Conservation (phyloP, 1,140 invertebrate species). For the Musca vetustissima region DNA sequence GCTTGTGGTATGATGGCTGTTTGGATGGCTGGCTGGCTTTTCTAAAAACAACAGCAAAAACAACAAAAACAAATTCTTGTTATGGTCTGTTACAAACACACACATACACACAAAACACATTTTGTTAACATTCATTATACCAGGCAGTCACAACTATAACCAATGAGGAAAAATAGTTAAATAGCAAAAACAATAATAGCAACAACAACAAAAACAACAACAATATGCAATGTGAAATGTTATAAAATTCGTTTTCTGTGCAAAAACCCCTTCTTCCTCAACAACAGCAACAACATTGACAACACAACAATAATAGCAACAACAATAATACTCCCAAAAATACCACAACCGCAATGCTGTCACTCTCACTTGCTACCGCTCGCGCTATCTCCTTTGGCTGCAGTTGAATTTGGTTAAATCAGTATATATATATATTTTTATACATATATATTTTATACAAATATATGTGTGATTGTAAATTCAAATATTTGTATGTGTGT, state of each 20-base stretch:
- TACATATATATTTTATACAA: too few relatives aligned
- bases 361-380: conserved; percentile 26
- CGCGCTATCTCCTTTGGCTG: not conserved
- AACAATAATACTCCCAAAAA: conserved; percentile 8
- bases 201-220: not conserved
- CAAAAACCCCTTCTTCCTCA: conserved; percentile 11
- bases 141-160: not conserved
- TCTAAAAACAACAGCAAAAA: too few relatives aligned
- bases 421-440: too few relatives aligned
- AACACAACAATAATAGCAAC: not conserved
- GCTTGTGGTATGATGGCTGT: conserved; percentile 21
- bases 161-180: not conserved
- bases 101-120: not conserved
- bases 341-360: conserved; percentile 28
- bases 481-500: too few relatives aligned
- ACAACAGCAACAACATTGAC: not conserved
- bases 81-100: not conserved
- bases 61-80: too few relatives aligned
- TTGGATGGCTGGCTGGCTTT: conserved; percentile 3
- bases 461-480: too few relatives aligned
- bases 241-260: conserved; percentile 15
- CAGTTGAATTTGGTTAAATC: too few relatives aligned
- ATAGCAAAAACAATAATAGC: not conserved
- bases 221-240: conserved; percentile 2
- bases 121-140: not conserved